Conservation (phyloP, 2,888 invertebrate genomes). For the Nipponacmea schrenckii region DNA sequence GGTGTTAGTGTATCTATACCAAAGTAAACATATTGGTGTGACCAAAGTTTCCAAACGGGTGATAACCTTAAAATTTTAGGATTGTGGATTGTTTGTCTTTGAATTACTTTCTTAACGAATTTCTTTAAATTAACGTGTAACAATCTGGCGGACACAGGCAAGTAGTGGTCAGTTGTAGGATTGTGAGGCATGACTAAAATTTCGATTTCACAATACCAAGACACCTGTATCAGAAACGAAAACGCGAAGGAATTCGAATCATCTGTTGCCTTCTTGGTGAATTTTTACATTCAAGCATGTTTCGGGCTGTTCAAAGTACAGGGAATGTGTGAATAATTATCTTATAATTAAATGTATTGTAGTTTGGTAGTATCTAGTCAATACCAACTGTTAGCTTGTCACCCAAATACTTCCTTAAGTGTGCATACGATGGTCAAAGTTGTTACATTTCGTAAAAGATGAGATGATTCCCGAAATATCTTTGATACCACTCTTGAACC, state of each 20-base stretch:
- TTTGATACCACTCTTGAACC: background rate
- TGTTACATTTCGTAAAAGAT: too few relatives aligned
- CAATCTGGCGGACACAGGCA: background rate
- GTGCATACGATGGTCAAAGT: too few relatives aligned
- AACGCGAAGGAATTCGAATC: background rate
- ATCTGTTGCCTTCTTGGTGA: background rate
- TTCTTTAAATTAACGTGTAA: conserved; percentile 5
- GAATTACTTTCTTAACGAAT: background rate
- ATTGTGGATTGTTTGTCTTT: background rate
- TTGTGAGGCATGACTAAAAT: background rate
- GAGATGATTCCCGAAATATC: background rate
- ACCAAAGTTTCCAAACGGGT: conserved; percentile 6
- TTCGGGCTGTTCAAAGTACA: conserved; percentile 3
- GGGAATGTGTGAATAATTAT: background rate
- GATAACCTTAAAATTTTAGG: conserved; percentile 2
- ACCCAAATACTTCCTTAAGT: too few relatives aligned
- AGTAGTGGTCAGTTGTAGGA: background rate
- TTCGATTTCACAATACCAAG: background rate
- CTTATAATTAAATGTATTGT: background rate
- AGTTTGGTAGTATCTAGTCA: background rate
- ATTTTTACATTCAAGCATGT: background rate
- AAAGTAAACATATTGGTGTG: conserved; percentile 1
- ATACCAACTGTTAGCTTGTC: background rate
- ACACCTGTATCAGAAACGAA: background rate
- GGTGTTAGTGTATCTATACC: background rate